Conservation (phyloP, 1,140 invertebrate species). For the Lepidotrigona ventralis region DNA sequence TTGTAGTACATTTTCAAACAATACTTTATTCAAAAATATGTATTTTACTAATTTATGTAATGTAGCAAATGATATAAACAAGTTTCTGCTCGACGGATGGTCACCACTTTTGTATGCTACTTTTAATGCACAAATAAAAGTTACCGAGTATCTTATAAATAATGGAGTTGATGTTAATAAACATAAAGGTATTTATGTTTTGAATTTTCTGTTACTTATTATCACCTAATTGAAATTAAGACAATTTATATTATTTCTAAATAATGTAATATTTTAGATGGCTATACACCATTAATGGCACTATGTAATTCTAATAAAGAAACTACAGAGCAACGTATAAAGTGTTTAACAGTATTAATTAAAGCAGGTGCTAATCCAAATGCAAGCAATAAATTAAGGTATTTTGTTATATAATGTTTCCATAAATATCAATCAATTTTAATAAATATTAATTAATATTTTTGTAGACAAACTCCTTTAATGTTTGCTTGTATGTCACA, state of each 20-base stretch:
- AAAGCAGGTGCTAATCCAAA: conserved; percentile 69
- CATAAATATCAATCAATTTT: conserved; percentile 16
- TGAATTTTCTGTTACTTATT: conserved; percentile 35
- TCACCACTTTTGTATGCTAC: conserved; percentile 73
- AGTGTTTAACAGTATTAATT: conserved; percentile 69
- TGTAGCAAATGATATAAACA: conserved; percentile 63
- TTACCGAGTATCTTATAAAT: conserved; percentile 69
- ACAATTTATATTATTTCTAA: conserved; percentile 45
- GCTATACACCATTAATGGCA: conserved; percentile 81
- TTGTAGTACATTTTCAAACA: not conserved
- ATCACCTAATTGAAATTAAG: not conserved
- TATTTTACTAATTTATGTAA: conserved; percentile 6
- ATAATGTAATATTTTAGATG: conserved; percentile 73
- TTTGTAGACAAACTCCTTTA: conserved; percentile 79
- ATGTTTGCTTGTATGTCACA: conserved; percentile 80
- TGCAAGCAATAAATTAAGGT: conserved; percentile 65
- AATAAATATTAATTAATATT: conserved; percentile 33
- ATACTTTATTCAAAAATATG: not conserved
- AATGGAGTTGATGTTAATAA: conserved; percentile 74
- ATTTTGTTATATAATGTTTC: conserved; percentile 22
- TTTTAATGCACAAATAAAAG: conserved; percentile 60
- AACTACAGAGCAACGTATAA: conserved; percentile 54
- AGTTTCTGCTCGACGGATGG: conserved; percentile 70
- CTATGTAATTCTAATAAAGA: conserved; percentile 63
- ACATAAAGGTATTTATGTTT: conserved; percentile 69